These are phyloP conservation scores for Nymphalis c-album DNA, from an alignment of 2,888 invertebrate species.

Conservation along the genomic window DNA sequence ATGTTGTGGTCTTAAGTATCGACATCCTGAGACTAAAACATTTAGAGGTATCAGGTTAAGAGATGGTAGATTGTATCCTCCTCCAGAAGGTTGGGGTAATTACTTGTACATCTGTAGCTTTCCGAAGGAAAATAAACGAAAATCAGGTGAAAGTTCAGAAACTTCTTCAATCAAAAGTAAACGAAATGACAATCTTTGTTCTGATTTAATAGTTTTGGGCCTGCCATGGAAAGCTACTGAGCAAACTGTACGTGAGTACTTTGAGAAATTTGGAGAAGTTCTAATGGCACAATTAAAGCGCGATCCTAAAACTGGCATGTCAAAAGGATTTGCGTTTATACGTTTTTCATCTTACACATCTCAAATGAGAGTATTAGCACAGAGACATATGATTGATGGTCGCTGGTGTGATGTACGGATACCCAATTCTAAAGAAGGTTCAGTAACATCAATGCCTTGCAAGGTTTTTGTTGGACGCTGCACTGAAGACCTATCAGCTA, in stretches of 20 bases:
- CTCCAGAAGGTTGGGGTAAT: slow-evolving; percentile 92
- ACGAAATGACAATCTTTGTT: slow-evolving; percentile 95
- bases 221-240: slow-evolving; percentile 99
- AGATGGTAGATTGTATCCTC: slow-evolving; percentile 95
- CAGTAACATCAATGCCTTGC: slow-evolving; percentile 87
- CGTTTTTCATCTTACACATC: slow-evolving; percentile 97
- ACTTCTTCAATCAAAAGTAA: slow-evolving; percentile 96
- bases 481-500: slow-evolving; percentile 89
- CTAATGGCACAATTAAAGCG: slow-evolving; percentile 98
- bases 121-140: slow-evolving; percentile 96
- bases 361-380: slow-evolving; percentile 95
- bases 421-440: slow-evolving; percentile 94
- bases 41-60: slow-evolving; percentile 94
- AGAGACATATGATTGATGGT: slow-evolving; percentile 98
- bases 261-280: slow-evolving; percentile 98
- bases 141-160: slow-evolving; percentile 92
- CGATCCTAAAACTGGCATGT: slow-evolving; percentile 94
- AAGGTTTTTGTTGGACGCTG: slow-evolving; percentile 93
- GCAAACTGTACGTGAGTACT: slow-evolving; percentile 97
- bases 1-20: slow-evolving; percentile 96
- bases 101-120: slow-evolving; percentile 90
- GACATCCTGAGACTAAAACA: slow-evolving; percentile 95
- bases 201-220: slow-evolving; percentile 99
- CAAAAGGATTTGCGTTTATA: slow-evolving; percentile 99
- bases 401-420: slow-evolving; percentile 99